phyloP scores from a whole-genome alignment of 2,113 vertebrate genomes.

The Mugil cephalus region DNA sequence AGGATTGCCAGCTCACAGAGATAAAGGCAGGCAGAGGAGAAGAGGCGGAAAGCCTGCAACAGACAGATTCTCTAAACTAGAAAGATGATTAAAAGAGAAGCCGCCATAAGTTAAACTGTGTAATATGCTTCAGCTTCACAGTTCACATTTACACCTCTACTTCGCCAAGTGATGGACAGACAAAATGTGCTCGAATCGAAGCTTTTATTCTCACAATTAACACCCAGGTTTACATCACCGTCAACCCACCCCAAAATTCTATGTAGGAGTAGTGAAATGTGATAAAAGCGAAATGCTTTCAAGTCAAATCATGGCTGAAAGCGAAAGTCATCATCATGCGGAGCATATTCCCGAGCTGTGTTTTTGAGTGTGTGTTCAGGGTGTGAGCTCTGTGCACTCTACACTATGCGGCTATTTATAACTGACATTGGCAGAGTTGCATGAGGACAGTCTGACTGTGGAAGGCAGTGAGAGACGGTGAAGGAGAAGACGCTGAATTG shows the following conservation, averaged over 20 bases:
- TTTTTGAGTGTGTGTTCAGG: constrained; percentile 6
- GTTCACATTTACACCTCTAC: no score
- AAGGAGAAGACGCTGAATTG: not conserved
- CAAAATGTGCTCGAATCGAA: no score
- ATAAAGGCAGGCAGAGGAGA: constrained; percentile 35
- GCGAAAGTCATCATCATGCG: constrained; percentile 37
- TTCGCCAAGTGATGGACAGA: no score
- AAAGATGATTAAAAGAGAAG: constrained; percentile 46
- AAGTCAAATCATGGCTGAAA: constrained; percentile 21
- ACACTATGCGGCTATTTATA: constrained; percentile 68
- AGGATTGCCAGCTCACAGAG: constrained; percentile 37
- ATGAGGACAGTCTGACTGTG: constrained; percentile 70
- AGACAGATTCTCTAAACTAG: constrained; percentile 24
- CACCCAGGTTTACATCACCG: not conserved
- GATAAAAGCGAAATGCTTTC: constrained; percentile 1
- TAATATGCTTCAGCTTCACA: no score
- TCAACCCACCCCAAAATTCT: no score
- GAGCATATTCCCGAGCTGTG: constrained; percentile 15
- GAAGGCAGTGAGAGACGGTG: constrained; percentile 1
- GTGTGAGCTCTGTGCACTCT: constrained; percentile 50
- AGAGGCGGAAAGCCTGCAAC: constrained; percentile 28
- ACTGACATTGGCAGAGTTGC: constrained; percentile 72
- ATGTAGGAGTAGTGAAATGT: not conserved
- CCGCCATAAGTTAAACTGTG: no score
- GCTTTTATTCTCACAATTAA: not conserved